Evolutionary conservation across 92 coral and sea anemone species (phyloP), one percentile per base, ranked within the genome.

Genomic region (Heliopora coerulea): DNA sequence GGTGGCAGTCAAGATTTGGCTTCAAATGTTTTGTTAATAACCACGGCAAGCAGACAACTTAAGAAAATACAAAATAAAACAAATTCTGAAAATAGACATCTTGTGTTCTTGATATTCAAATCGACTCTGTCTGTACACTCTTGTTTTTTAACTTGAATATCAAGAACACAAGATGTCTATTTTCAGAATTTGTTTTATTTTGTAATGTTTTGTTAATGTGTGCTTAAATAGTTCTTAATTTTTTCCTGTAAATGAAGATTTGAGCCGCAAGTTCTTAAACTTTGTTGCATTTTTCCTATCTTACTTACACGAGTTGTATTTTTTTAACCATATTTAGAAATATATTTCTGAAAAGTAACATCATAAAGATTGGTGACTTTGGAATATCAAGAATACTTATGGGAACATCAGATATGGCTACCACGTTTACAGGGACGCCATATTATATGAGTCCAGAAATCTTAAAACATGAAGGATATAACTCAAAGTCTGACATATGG

Each of bases 391-490:
- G 96, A 88, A 87, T 92, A 63, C 80, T 92, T n/a, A 92, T 92
- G 97, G 97, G 97, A 17, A 92, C 97, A 46, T 89, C 96, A 27
- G 96, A 87, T 68, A 87, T 92, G 92, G 97, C 97, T 1, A 92
- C 92, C 8, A 92, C 97, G 3, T 92, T 92, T 70, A 89, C 97
- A 39, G 97, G 97, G 21, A 92, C 97, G 28, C 97, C 97, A 5
- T 92, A 92, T 78, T 92, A 92, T 57, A 89, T 92, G 97, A 92
- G 97, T 72, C 97, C 97, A 17, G 97, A 92, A 84, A 91, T 92
- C 33, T 73, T 92, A 7, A 92, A 92, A 85, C 97, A 92, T 54
- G 97, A 92, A 52, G 96, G 90, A 32, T 92, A 92, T 56, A 89
- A 92, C 31, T 89, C 89, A 85, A 92, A 92, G 80, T 92, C 97